Percentiles rank a stretch among this genome's conserved stretches.
These are phyloP conservation scores for Bubo scandiacus DNA, from an alignment of 2,113 vertebrate species.

Conservation along the genomic window DNA sequence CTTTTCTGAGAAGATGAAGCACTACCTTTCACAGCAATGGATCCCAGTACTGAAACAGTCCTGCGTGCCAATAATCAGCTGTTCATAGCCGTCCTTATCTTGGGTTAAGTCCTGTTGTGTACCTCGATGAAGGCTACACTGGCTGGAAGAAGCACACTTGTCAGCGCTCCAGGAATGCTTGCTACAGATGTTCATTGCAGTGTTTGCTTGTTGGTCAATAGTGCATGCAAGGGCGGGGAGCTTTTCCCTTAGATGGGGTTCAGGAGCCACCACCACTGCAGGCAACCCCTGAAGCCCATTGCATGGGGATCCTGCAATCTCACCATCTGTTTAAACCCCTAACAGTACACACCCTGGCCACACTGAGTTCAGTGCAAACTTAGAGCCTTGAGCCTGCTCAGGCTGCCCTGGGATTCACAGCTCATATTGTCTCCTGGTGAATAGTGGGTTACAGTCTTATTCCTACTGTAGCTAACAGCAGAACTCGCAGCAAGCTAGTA, in stretches of 20 bases:
- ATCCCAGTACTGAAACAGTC: not conserved
- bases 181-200: not conserved
- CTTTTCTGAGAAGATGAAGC: not conserved
- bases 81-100: not conserved
- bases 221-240: rapidly evolving
- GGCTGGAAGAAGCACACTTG: not conserved
- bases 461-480: not conserved
- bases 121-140: not conserved
- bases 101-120: not conserved
- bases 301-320: not conserved
- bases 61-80: not conserved
- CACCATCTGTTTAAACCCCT: not conserved
- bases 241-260: not conserved
- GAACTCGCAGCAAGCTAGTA: not conserved
- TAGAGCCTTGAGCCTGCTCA: not conserved
- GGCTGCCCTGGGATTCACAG: not conserved
- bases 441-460: not conserved
- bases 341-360: not conserved
- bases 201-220: not conserved
- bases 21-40: not conserved
- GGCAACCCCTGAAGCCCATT: not conserved
- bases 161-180: not conserved
- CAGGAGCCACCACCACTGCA: not conserved
- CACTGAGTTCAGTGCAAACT: not conserved
- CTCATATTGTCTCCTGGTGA: not conserved